phyloP scores from a whole-genome alignment of 1,140 invertebrate genomes.

The Gonatopus flavifemur region DNA sequence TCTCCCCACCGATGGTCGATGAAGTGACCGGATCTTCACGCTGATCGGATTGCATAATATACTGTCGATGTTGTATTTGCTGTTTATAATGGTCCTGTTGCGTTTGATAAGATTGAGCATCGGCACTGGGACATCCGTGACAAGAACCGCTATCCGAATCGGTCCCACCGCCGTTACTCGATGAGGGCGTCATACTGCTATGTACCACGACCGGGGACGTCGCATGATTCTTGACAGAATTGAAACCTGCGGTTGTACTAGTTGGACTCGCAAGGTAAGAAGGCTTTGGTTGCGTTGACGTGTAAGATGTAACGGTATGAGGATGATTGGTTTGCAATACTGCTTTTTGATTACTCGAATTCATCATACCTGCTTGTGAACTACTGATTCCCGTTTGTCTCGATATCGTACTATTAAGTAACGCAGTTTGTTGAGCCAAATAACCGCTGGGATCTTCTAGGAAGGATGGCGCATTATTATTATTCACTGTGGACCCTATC shows the following conservation, averaged over 20 bases:
- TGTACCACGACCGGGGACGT: conserved; percentile 52
- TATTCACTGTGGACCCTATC: conserved; percentile 42
- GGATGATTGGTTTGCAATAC: conserved; percentile 35
- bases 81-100: conserved; percentile 47
- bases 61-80: conserved; percentile 45
- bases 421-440: conserved; percentile 80
- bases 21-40: conserved; percentile 74
- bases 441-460: conserved; percentile 89
- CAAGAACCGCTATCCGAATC: conserved; percentile 44
- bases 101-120: conserved; percentile 42
- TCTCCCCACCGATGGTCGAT: conserved; percentile 68
- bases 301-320: conserved; percentile 32
- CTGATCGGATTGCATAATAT: conserved; percentile 50
- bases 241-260: conserved; percentile 35
- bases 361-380: conserved; percentile 47
- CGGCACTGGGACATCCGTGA: conserved; percentile 43
- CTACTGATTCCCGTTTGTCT: conserved; percentile 66
- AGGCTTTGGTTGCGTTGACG: conserved; percentile 53
- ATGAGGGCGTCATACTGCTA: conserved; percentile 52
- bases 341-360: conserved; percentile 44
- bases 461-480: conserved; percentile 68
- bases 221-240: conserved; percentile 49
- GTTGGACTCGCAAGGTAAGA: conserved; percentile 49
- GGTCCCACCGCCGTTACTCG: conserved; percentile 32
- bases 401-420: conserved; percentile 81